Evolutionary conservation across 2,888 invertebrate species (phyloP).

Genomic region (Orthonevra nobilis): DNA sequence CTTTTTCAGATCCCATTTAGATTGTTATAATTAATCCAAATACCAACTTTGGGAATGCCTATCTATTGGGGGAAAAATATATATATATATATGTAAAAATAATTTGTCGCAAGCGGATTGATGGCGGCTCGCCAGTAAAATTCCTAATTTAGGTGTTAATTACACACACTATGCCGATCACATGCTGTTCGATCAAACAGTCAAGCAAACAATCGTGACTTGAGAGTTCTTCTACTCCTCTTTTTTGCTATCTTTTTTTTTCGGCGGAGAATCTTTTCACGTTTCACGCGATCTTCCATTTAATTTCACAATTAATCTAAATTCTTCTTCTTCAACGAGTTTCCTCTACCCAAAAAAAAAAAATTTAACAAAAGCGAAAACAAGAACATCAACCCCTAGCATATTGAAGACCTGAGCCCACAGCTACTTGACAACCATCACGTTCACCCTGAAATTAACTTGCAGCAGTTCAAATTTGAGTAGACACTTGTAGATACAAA

Average conservation of each 20-base stretch:
- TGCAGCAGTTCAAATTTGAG: conserved; percentile 10
- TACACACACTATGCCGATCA: not conserved
- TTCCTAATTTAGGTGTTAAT: conserved; percentile 14
- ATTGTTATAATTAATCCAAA: too few species aligned
- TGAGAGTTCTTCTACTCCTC: not conserved
- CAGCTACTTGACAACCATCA: conserved; percentile 47
- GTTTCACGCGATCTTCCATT: conserved; percentile 20
- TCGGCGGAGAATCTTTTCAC: not conserved
- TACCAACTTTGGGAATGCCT: not conserved
- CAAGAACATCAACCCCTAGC: conserved; percentile 4
- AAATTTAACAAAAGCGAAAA: not conserved
- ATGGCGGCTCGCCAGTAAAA: not conserved
- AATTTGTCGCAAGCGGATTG: not conserved
- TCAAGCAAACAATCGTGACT: conserved; percentile 19
- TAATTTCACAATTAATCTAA: conserved; percentile 30
- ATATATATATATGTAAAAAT: too few species aligned
- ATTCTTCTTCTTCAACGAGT: not conserved
- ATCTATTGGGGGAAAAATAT: too few species aligned
- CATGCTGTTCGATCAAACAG: not conserved
- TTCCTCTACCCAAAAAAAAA: too few species aligned
- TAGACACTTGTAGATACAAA: not conserved
- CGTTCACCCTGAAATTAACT: conserved; percentile 37
- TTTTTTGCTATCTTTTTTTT: not conserved
- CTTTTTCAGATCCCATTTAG: too few species aligned
- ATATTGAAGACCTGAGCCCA: not conserved